Evolutionary conservation across 2,113 vertebrate genomes (phyloP).

Genomic region (Dryoscopus gambensis): DNA sequence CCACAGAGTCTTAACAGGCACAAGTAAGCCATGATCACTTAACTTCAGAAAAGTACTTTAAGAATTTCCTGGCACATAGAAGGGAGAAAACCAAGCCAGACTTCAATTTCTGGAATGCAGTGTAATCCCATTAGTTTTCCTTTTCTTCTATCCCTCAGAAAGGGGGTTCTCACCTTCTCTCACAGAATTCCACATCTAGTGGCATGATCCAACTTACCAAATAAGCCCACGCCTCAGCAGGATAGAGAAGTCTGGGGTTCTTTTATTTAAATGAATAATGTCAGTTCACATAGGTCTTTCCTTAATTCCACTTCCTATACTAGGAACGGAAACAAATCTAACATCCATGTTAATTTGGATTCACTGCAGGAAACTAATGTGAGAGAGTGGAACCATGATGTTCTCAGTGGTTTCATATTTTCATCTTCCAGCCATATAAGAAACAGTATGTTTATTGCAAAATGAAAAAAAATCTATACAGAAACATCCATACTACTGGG

Average conservation of each 20-base stretch:
- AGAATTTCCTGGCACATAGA: slow-evolving; percentile 49
- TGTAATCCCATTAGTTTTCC: slow-evolving; percentile 7
- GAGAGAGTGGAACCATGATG: not conserved
- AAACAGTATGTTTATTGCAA: not conserved
- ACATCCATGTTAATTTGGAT: not conserved
- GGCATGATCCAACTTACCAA: not conserved
- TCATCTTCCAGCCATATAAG: not conserved
- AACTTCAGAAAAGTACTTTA: slow-evolving; percentile 72
- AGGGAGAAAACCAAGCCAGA: slow-evolving; percentile 53
- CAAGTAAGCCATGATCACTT: slow-evolving; percentile 66
- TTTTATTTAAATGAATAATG: not conserved
- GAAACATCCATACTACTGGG: not conserved
- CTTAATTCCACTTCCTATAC: not conserved
- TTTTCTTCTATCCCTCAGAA: not conserved
- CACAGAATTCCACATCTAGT: not conserved
- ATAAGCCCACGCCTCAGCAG: not conserved
- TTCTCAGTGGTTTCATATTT: not conserved
- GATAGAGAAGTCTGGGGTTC: not conserved
- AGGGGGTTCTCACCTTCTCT: not conserved
- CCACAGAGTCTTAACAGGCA: slow-evolving; percentile 75
- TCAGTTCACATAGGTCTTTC: not conserved
- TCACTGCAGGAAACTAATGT: not conserved
- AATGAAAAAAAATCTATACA: not conserved
- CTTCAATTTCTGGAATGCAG: slow-evolving; percentile 62
- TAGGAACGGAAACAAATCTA: not conserved